Base-by-base conservation (phyloP, 1,140 invertebrate species). In the Teleogryllus occipitalis region DNA sequence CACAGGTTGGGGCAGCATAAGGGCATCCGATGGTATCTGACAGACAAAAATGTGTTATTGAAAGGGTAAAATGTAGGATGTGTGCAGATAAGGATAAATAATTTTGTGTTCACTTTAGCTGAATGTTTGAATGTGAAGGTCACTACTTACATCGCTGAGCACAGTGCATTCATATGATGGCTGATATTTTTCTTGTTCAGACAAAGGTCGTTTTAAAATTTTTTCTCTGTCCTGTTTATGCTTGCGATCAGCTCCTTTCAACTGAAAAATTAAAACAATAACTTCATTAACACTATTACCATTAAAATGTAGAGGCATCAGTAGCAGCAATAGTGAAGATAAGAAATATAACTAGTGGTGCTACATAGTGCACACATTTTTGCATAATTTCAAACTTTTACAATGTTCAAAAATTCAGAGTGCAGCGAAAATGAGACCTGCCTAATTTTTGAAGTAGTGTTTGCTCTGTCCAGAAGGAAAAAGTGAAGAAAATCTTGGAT, bases 171-270 rank as follows among this genome's bases (percentile, higher is more conserved):
- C 96, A 86, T 95, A 98, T 74, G 96, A 97, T 0, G 96, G 95
- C 86, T 98, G 96, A 86, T 95, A 98, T 84, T 98, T 98, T 80
- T 98, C 95, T 84, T 96, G 93, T 86, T 98, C 97, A 18, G 91
- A 88, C 47, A 91, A 88, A 18, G 96, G 93, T 81, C 96, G 88
- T 83, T 96, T 94, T 83, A 94, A 90, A 84, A 99, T 96, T 87
- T 98, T 98, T 84, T 98, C 97, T 21, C 96, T 87, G 86, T 99
- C 97, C 84, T 98, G 97, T 86, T 98, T 98, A 85, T 98, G 97
- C 85, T 99, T 99, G 76, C 97, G 89, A 87, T 99, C 97, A 0
- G 97, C 97, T 18, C 97, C 97, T 88, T 98, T 98, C 76, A 97
- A 87, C 88, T 97, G 93, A 83, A 95, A 95, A 93, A 92, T 14